Evolutionary conservation across 2,888 invertebrate genomes (phyloP).

Genomic region (Clostera curtula): DNA sequence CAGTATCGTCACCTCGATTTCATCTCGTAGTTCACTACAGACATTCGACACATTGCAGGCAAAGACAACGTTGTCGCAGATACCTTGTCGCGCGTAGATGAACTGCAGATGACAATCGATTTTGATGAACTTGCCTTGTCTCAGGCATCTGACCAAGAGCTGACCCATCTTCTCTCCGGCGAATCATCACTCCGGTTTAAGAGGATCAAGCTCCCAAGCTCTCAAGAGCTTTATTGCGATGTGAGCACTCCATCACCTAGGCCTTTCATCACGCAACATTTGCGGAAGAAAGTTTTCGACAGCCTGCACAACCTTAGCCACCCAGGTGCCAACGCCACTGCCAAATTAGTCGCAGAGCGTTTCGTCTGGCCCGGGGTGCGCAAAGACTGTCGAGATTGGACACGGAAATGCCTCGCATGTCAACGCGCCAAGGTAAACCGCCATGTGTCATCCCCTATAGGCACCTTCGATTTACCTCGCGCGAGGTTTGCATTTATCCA

Average conservation of each 20-base stretch:
- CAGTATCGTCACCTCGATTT: constrained; percentile 18
- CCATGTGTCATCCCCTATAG: not conserved
- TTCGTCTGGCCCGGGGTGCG: not conserved
- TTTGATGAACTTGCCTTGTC: constrained; percentile 8
- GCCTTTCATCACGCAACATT: too few species aligned
- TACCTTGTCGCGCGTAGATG: constrained; percentile 24
- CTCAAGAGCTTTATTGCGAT: constrained; percentile 17
- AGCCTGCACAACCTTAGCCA: constrained; percentile 14
- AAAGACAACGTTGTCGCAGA: constrained; percentile 22
- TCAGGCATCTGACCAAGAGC: constrained; percentile 13
- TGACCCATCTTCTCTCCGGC: constrained; percentile 5
- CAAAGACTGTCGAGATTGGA: not conserved
- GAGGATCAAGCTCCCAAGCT: constrained; percentile 8
- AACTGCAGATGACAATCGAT: constrained; percentile 6
- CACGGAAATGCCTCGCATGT: not conserved
- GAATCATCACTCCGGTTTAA: constrained; percentile 14
- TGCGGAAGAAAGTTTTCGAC: constrained; percentile 19
- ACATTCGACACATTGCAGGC: constrained; percentile 13
- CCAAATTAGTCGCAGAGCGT: not conserved
- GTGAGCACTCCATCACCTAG: constrained; percentile 14
- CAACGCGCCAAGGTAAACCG: not conserved
- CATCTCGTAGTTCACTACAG: constrained; percentile 17
- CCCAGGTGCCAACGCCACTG: constrained; percentile 1
- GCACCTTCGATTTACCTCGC: not conserved
- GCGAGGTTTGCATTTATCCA: constrained; percentile 1